Base-by-base conservation (phyloP, 2,797 vertebrate species). In the Oreochromis grahami region DNA sequence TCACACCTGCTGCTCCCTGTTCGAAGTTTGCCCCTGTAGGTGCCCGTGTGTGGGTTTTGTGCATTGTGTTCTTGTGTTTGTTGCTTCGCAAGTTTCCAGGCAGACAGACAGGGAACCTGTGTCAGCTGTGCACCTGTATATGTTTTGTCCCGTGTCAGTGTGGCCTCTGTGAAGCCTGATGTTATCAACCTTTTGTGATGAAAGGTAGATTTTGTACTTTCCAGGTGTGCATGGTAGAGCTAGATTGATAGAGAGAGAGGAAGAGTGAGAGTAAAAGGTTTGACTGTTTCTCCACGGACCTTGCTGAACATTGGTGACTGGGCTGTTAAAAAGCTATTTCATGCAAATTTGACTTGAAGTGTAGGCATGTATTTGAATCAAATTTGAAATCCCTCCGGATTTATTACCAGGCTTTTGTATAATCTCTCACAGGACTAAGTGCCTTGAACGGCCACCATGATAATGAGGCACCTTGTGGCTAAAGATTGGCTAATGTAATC, bases 121-220 rank as follows among this genome's bases (percentile, higher is more conserved):
- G 86, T 89, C 87, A 92, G 84, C 76, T 48, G 76, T 85, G 88
- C 93, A 94, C 89, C 93, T 95, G 93, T 85, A 79, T 80, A 60
- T 88, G 78, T 81, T 92, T 88, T 91, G 91, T 94, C 88, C 87
- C 5, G 43, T 87, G 87, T 90, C 87, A 87, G 83, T 6, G 43
- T 90, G 88, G 84, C 82, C 90, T 83, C 86, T 90, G 85, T 90
- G 86, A 89, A 72, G 88, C 78, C 82, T 68, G 91, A 90, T 89
- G 76, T 84, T 93, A 90, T 94, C 91, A 79, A 81, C 81, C 85
- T 79, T 76, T 86, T 29, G 51, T 95, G 95, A 95, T 95, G 94
- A 96, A 96, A 95, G 93, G 70, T 76, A 83, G 87, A 92, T 84
- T 82, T 86, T 85, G 84, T 86, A 76, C 79, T 87, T 48, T 88